Base-by-base conservation (phyloP, 2,888 invertebrate genomes). In the Sarcophaga carnaria region DNA sequence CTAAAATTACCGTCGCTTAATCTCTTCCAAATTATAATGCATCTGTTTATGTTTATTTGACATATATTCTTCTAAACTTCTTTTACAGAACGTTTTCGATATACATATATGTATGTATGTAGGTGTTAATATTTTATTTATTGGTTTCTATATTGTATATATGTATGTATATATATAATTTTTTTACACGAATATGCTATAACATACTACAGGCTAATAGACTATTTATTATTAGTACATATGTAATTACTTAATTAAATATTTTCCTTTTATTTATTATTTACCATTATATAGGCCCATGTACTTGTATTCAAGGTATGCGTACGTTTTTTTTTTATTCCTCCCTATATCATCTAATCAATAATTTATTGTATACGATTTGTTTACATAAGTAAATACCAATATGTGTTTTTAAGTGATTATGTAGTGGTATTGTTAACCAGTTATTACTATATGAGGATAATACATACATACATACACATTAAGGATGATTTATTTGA, bases 351-450 rank as follows among this genome's bases (percentile, higher is more conserved):
- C 45, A 67, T 47, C 69, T 71, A 62, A n/a, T 62, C 22, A 20
- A n/a, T 62, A 8, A 60, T 75, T 2, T 75, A 64, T 54, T 67
- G 54, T 66, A 54, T 76, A 69, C 79, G 75, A 71, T 70, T 66
- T 70, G 72, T 67, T 80, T 71, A 67, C 60, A 74, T 76, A 49
- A n/a, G 67, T 67, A 54, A 86, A 88, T 86, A 88, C 81, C 84
- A 70, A 70, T 67, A 80, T 54, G 71, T 54, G 71, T 80, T 20
- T 22, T 64, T 76, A 70, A 74, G 54, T 79, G 17, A 69, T 66
- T 72, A 76, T 66, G 69, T 37, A 69, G 69, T 74, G 75, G 80
- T 62, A 81, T 81, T 69, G 80, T 81, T 75, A 81, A 81, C 75
- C 75, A 60, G 67, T 80, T 45, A 47, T 59, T 80, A 72, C 59